Conservation (phyloP, 2,888 invertebrate genomes). For the Aproaerema taeniolella region DNA sequence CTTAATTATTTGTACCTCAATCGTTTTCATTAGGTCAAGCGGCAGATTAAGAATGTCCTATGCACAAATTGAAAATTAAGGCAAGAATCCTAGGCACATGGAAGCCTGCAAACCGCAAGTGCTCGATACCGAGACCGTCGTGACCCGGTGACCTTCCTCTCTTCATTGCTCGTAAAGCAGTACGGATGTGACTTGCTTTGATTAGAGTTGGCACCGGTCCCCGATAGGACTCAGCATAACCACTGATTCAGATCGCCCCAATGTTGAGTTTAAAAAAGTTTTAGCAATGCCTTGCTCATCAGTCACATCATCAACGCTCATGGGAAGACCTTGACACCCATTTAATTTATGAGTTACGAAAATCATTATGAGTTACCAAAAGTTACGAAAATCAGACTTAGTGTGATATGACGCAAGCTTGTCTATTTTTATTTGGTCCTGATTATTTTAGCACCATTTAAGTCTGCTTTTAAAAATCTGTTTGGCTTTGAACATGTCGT, state of each 20-base stretch:
- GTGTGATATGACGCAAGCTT: neutral
- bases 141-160: conserved; percentile 8
- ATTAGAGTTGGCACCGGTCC: conserved; percentile 2
- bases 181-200: conserved; percentile 5
- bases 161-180: conserved; percentile 1
- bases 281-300: conserved; percentile 7
- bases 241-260: neutral
- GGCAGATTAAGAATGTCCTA: neutral
- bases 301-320: neutral
- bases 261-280: conserved; percentile 1
- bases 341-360: neutral
- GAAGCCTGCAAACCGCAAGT: neutral
- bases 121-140: conserved; percentile 5
- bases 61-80: neutral
- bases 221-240: conserved; percentile 1
- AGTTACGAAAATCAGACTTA: neutral
- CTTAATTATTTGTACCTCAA: neutral
- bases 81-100: neutral
- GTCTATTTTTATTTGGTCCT: conserved; percentile 1
- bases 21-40: neutral
- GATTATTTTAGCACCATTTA: neutral
- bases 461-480: neutral
- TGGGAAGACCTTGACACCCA: neutral
- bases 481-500: neutral
- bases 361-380: neutral